Conservation (phyloP, 1,140 invertebrate genomes). For the Zaprionus taronus region DNA sequence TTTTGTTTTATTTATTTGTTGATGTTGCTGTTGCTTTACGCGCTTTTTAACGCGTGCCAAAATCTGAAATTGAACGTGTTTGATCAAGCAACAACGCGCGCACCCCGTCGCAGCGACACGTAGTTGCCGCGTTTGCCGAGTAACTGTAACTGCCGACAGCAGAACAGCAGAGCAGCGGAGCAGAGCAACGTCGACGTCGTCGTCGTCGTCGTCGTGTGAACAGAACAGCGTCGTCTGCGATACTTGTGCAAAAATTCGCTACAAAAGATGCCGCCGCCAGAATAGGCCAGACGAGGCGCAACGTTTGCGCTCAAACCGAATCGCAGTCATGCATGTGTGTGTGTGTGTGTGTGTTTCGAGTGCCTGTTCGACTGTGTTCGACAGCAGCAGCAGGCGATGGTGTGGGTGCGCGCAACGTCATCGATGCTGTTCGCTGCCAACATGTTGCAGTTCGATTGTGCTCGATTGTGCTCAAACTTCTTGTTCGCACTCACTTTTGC, state of each 20-base stretch:
- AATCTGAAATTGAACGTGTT: slow-evolving; percentile 30
- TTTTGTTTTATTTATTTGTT: slow-evolving; percentile 28
- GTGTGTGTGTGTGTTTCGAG: slow-evolving; percentile 18
- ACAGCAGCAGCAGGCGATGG: not conserved
- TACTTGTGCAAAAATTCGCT: slow-evolving; percentile 68
- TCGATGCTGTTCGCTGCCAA: slow-evolving; percentile 38
- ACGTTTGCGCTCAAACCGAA: slow-evolving; percentile 35
- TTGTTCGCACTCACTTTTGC: slow-evolving; percentile 1
- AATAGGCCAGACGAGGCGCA: slow-evolving; percentile 34
- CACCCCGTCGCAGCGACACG: slow-evolving; percentile 15
- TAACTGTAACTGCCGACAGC: slow-evolving; percentile 58
- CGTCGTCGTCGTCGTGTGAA: slow-evolving; percentile 53
- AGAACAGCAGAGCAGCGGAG: slow-evolving; percentile 10
- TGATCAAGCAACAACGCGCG: slow-evolving; percentile 37
- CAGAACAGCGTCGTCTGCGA: slow-evolving; percentile 66
- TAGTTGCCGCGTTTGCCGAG: slow-evolving; percentile 43
- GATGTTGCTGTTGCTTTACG: slow-evolving; percentile 19
- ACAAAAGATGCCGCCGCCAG: slow-evolving; percentile 67
- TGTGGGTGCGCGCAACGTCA: slow-evolving; percentile 53
- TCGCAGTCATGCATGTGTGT: slow-evolving; percentile 34
- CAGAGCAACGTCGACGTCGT: slow-evolving; percentile 13
- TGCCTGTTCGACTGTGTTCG: not conserved
- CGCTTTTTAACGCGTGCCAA: slow-evolving; percentile 32
- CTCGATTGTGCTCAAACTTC: slow-evolving; percentile 23
- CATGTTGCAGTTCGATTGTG: slow-evolving; percentile 46